Evolutionary conservation across 1,140 invertebrate genomes (phyloP), one percentile per base, ranked within the genome.

Genomic region (Ylistrum balloti): DNA sequence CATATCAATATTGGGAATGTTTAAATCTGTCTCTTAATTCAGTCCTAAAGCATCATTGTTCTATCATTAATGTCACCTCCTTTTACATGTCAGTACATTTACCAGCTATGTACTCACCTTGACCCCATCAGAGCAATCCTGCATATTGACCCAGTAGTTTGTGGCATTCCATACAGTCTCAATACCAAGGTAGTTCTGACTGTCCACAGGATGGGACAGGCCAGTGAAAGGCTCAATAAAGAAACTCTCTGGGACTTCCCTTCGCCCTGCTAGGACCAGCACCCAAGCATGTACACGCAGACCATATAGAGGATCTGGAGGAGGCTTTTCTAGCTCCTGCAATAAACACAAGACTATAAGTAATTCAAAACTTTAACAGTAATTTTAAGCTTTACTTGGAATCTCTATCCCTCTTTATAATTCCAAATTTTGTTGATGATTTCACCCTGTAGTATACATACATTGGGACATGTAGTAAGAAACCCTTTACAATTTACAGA

Each of bases 221-320:
- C 98, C 98, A 0, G 98, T 98, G 20, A 97, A 97, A 0, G 98
- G 97, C 94, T 99, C 98, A 45, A 99, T 97, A 94, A 99, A 99
- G 95, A 98, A 97, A 0, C 97, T 97, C 90, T 97, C 96, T 17
- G 96, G 95, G 1, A 98, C 96, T 86, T 97, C 97, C 86, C 96
- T 94, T 95, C 96, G 97, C 33, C 97, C 97, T 38, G 97, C 97
- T 86, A 97, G 94, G 35, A 98, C 95, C 0, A 98, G 91, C 0
- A 99, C 97, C 98, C 98, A 99, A 2, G 97, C 97, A 96, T 99
- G 98, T 9, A 98, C 97, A 45, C 98, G 97, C 92, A 97, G 97
- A 28, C 98, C 98, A 93, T 97, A 97, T 89, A 98, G 96, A 5
- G 97, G 97, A 95, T 98, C 98, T 33, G 96, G 96, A 1, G 97